Evolutionary conservation across 2,113 vertebrate genomes (phyloP), one percentile per base, ranked within the genome.

Genomic region (Zingel zingel): DNA sequence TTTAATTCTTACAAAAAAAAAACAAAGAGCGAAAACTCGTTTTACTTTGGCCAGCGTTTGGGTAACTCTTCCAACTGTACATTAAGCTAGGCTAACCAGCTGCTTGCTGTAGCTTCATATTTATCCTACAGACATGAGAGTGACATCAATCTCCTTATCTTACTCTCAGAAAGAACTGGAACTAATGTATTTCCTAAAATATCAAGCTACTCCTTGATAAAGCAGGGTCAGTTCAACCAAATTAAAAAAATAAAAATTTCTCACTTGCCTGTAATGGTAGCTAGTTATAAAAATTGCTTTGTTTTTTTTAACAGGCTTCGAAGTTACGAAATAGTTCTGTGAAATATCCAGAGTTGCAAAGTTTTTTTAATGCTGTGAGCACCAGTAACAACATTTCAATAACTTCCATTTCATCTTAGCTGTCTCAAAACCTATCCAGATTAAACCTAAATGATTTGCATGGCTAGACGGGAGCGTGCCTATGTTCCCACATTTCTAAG

Each of bases 161-260:
- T n/a, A 45, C 19, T 65, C 8, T 61, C 3, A 8, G 7, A 13
- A 75, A 58, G 4, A 84, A 64, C 21, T 10, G 4, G 10, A 75
- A 82, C 30, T 18, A 57, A 53, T n/a, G 12, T 25, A 33, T 62
- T 73, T 79, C 56, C 16, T 33, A 79, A 79, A 56, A 68, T 79
- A 62, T 50, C 36, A 39, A 61, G 1, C 18, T 50, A 14, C 77
- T 63, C 25, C 51, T 65, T 39, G 9, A 43, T 2, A 65, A 36
- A 36, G 43, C 53, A 11, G 3, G 1, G 64, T 65, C 45, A 63
- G 45, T 69, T 86, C 67, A 72, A 6, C 18, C 27, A 65, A 30
- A 72, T 72, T 72, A 19, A 1, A 59, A 19, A 2, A 4, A 54
- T 16, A 43, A 12, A 4, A 53, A 15, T 62, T 59, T 45, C 74